Evolutionary conservation across 2,888 invertebrate genomes (phyloP).

Genomic region (Hemaris fuciformis): DNA sequence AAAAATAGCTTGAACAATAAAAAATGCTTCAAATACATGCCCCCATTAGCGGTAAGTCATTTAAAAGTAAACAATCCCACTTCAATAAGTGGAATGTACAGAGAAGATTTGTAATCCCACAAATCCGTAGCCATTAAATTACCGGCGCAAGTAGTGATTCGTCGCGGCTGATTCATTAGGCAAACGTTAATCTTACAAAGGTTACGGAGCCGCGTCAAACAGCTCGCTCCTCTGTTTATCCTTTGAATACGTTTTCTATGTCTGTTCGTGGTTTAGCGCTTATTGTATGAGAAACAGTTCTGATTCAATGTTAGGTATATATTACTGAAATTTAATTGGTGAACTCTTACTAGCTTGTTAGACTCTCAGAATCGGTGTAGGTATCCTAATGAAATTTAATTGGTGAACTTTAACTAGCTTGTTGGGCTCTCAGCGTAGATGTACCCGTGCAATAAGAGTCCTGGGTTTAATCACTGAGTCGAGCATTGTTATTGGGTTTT

Average conservation of each 20-base stretch:
- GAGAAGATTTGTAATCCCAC: conserved; percentile 16
- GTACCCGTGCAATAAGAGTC: too few species aligned
- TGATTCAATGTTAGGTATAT: not conserved
- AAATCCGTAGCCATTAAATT: conserved; percentile 41
- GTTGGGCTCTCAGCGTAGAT: too few species aligned
- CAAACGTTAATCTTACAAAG: conserved; percentile 64
- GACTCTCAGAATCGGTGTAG: too few species aligned
- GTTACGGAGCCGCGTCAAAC: conserved; percentile 46
- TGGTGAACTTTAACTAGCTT: too few species aligned
- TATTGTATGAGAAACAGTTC: not conserved
- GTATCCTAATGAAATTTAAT: too few species aligned
- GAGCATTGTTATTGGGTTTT: too few species aligned
- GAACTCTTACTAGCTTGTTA: too few species aligned
- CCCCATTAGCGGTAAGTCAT: not conserved
- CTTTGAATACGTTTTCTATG: conserved; percentile 15
- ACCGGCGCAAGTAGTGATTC: conserved; percentile 59
- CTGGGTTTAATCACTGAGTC: too few species aligned
- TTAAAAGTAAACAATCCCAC: not conserved
- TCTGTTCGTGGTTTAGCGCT: conserved; percentile 8
- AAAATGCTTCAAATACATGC: too few species aligned
- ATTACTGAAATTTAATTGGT: too few species aligned
- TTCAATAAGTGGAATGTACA: not conserved
- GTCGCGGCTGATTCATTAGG: conserved; percentile 74
- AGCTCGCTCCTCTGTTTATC: conserved; percentile 54
- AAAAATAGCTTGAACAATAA: too few species aligned